Percentiles rank a stretch among this genome's conserved stretches.
Evolutionary conservation across 2,888 invertebrate genomes (phyloP).

Genomic region (Teinopalpus imperialis): DNA sequence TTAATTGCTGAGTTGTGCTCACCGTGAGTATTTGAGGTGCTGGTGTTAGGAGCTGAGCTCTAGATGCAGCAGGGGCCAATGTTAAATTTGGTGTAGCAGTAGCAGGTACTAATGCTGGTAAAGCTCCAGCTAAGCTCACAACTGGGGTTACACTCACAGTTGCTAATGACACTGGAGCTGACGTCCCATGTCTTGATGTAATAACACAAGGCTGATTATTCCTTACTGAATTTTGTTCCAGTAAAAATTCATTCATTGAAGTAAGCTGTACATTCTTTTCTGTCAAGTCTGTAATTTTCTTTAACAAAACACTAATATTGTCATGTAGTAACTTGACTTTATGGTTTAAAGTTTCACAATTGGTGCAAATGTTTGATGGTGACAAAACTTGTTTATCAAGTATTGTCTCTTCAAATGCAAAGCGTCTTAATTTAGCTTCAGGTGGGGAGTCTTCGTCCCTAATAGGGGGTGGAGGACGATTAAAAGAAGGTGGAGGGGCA

Average conservation of each 20-base stretch:
- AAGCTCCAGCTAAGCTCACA: slow-evolving; percentile 68
- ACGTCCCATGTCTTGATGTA: slow-evolving; percentile 71
- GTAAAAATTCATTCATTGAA: slow-evolving; percentile 75
- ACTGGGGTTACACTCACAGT: slow-evolving; percentile 76
- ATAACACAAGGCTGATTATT: slow-evolving; percentile 72
- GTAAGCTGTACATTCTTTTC: slow-evolving; percentile 73
- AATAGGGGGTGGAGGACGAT: slow-evolving; percentile 47
- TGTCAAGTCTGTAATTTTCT: slow-evolving; percentile 68
- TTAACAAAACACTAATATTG: slow-evolving; percentile 72
- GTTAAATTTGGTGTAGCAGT: slow-evolving; percentile 65
- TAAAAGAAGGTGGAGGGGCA: slow-evolving; percentile 44
- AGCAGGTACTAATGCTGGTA: slow-evolving; percentile 68
- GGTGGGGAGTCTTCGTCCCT: slow-evolving; percentile 70
- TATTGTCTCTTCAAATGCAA: slow-evolving; percentile 55
- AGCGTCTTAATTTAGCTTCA: slow-evolving; percentile 67
- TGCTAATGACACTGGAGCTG: slow-evolving; percentile 72
- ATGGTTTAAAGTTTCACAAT: slow-evolving; percentile 67
- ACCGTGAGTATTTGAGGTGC: slow-evolving; percentile 74
- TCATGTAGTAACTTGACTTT: slow-evolving; percentile 72
- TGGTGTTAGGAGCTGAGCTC: slow-evolving; percentile 70
- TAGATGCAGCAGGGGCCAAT: slow-evolving; percentile 68
- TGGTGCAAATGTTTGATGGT: slow-evolving; percentile 51
- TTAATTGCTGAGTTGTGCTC: slow-evolving; percentile 73
- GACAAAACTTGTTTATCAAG: slow-evolving; percentile 57
- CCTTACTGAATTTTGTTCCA: slow-evolving; percentile 67